Percentiles rank a stretch among this genome's conserved stretches.
Evolutionary conservation across 2,888 invertebrate species (phyloP).

Genomic region (Amblyteles armatorius): DNA sequence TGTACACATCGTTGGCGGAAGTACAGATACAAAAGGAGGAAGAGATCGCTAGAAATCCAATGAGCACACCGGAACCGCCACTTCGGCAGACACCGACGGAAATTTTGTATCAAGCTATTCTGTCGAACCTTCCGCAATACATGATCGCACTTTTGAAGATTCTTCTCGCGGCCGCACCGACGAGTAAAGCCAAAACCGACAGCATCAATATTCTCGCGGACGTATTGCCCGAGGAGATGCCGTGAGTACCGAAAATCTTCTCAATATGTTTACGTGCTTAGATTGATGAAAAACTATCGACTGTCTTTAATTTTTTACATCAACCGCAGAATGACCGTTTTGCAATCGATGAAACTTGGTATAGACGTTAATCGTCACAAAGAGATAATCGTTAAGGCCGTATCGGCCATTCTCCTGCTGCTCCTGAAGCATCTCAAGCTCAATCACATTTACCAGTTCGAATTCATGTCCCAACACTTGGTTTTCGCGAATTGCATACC

Average conservation of each 20-base stretch:
- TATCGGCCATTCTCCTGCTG: slow-evolving; percentile 95
- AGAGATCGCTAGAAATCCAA: slow-evolving; percentile 95
- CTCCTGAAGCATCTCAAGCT: slow-evolving; percentile 98
- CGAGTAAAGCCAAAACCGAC: slow-evolving; percentile 99
- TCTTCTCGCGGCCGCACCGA: slow-evolving; percentile 98
- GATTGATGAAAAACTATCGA: not conserved
- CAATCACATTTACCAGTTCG: slow-evolving; percentile 99
- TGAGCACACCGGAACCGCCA: slow-evolving; percentile 93
- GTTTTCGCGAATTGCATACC: slow-evolving; percentile 99
- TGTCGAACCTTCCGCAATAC: slow-evolving; percentile 98
- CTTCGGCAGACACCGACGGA: slow-evolving; percentile 94
- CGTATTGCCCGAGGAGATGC: slow-evolving; percentile 98
- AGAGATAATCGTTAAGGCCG: slow-evolving; percentile 98
- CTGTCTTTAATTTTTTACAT: not conserved
- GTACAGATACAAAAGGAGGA: slow-evolving; percentile 96
- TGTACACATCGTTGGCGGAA: slow-evolving; percentile 97
- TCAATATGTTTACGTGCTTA: not conserved
- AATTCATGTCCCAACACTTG: slow-evolving; percentile 99
- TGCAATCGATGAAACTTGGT: slow-evolving; percentile 97
- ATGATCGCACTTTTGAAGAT: slow-evolving; percentile 99
- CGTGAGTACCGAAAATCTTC: slow-evolving; percentile 86
- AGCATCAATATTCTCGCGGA: slow-evolving; percentile 99
- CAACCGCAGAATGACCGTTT: slow-evolving; percentile 91
- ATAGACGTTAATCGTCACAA: slow-evolving; percentile 99
- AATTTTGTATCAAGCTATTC: slow-evolving; percentile 96